Percentiles rank a stretch among this genome's conserved stretches.
Evolutionary conservation across 2,113 vertebrate genomes (phyloP).

Genomic region (Chaenocephalus aceratus): DNA sequence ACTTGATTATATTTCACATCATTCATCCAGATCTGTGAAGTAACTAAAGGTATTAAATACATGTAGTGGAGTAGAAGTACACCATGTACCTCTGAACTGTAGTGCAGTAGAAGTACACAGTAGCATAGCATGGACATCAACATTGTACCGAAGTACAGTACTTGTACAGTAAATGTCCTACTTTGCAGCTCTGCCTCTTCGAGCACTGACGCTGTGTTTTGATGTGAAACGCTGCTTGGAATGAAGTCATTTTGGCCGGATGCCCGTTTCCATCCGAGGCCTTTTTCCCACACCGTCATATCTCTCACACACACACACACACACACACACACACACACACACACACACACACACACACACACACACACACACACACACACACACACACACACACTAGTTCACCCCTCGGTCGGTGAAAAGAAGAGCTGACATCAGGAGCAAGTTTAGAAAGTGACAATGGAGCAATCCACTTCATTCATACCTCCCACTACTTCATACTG

Average conservation of each 20-base stretch:
- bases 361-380: background rate
- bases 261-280: constrained; percentile 86
- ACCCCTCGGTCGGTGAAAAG: background rate
- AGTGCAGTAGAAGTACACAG: no score
- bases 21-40: no score
- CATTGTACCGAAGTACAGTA: no score
- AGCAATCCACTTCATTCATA: constrained; percentile 46
- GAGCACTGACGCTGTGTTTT: constrained; percentile 66
- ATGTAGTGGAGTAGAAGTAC: no score
- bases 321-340: constrained; percentile 13
- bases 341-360: background rate
- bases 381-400: background rate
- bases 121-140: no score
- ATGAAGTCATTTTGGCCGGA: constrained; percentile 86
- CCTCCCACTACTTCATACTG: background rate
- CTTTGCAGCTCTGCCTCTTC: no score
- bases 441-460: constrained; percentile 42
- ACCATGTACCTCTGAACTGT: no score
- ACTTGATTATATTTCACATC: no score
- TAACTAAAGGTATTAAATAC: no score
- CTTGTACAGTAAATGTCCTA: no score
- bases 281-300: constrained; percentile 66
- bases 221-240: constrained; percentile 75
- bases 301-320: constrained; percentile 20
- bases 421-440: constrained; percentile 59